A percentile compares a stretch with the other conserved stretches of the same genome.
phyloP scores from a whole-genome alignment of 2,797 vertebrate genomes.

The Poeciliopsis gracilis region DNA sequence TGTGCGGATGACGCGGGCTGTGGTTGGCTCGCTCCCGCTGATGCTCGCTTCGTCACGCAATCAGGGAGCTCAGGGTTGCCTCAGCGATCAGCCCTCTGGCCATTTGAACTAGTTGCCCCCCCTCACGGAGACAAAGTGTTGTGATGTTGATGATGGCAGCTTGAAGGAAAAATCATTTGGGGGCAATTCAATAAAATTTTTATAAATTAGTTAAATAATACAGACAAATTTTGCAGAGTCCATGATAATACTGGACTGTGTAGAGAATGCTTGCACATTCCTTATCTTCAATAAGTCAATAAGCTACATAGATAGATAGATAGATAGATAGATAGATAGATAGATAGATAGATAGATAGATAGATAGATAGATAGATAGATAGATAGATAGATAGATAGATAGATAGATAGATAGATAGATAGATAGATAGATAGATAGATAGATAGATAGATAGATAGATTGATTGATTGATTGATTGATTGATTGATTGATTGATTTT shows the following conservation, averaged over 20 bases:
- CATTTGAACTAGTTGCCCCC: slow-evolving; percentile 49
- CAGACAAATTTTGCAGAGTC: background rate
- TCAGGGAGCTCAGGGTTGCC: slow-evolving; percentile 54
- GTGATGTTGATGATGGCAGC: background rate
- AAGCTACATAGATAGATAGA: background rate
- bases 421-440: too few relatives aligned
- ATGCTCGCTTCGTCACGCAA: slow-evolving; percentile 72
- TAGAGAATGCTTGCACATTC: background rate
- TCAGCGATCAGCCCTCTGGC: slow-evolving; percentile 47
- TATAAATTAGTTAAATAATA: background rate
- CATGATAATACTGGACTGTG: background rate
- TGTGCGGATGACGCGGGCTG: slow-evolving; percentile 71
- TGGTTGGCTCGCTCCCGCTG: slow-evolving; percentile 67
- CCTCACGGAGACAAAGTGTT: slow-evolving; percentile 12
- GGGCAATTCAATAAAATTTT: background rate
- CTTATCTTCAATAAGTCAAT: background rate
- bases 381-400: background rate
- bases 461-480: background rate
- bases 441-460: too few relatives aligned
- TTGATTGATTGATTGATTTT: background rate
- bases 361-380: slow-evolving; percentile 1
- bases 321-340: slow-evolving; percentile 9
- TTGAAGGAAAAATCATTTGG: background rate
- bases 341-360: slow-evolving; percentile 5
- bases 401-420: too few relatives aligned